Conservation (phyloP, 2,113 vertebrate species). For the Spea bombifrons region DNA sequence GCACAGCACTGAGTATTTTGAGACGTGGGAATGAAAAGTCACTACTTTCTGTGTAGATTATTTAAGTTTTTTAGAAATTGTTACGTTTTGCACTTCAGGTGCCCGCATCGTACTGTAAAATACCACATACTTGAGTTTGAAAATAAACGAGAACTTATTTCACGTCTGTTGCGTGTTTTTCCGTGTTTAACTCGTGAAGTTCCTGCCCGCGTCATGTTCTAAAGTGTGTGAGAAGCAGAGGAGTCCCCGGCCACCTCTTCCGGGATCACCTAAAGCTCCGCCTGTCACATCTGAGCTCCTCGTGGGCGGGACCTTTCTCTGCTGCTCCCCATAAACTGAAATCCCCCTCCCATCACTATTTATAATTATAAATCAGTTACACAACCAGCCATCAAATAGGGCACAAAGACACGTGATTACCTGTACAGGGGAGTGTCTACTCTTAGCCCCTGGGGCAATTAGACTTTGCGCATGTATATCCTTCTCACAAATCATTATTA, state of each 20-base stretch:
- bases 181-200: too few species aligned
- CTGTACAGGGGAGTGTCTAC: too few species aligned
- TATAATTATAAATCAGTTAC: neutral
- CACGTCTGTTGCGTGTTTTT: neutral
- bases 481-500: too few species aligned
- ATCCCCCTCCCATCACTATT: neutral
- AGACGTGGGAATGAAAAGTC: constrained; percentile 54
- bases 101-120: constrained; percentile 72
- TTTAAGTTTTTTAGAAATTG: constrained; percentile 61
- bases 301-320: neutral
- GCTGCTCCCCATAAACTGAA: too few species aligned
- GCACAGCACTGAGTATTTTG: constrained; percentile 66
- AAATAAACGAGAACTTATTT: constrained; percentile 76
- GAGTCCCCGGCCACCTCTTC: neutral
- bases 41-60: constrained; percentile 66
- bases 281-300: neutral
- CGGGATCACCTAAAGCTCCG: neutral
- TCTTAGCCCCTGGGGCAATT: too few species aligned
- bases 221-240: neutral
- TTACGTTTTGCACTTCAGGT: constrained; percentile 74
- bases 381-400: too few species aligned
- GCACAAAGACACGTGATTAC: too few species aligned
- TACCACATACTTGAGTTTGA: constrained; percentile 78
- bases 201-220: neutral
- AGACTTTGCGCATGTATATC: too few species aligned